These are phyloP conservation scores for Lymantria dispar DNA, from an alignment of 2,888 invertebrate species.

Conservation along the genomic window DNA sequence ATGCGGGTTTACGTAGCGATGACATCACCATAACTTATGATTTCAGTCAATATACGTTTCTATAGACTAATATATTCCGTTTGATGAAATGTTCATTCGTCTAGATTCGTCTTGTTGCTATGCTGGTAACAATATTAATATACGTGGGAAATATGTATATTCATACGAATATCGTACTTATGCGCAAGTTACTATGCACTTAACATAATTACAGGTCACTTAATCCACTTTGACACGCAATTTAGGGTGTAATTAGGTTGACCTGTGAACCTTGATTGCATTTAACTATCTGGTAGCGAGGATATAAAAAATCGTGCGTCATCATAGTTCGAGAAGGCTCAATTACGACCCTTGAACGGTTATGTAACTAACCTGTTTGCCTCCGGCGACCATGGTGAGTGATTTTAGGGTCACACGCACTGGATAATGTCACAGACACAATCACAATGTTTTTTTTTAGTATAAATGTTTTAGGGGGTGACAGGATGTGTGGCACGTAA, in stretches of 20 bases:
- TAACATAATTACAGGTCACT: conserved; percentile 27
- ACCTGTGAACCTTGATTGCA: conserved; percentile 2
- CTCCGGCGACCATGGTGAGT: conserved; percentile 78
- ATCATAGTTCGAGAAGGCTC: conserved; percentile 12
- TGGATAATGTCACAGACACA: conserved; percentile 61
- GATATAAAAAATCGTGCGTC: conserved; percentile 3
- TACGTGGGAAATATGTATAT: too few species aligned
- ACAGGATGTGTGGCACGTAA: conserved; percentile 46
- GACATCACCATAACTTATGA: conserved; percentile 77
- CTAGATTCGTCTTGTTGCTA: conserved; percentile 43
- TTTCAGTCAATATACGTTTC: conserved; percentile 62
- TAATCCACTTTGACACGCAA: background rate
- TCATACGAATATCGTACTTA: too few species aligned
- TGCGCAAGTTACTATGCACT: conserved; percentile 14
- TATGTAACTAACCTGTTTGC: conserved; percentile 73
- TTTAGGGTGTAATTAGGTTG: conserved; percentile 6
- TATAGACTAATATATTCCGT: background rate
- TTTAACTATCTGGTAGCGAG: background rate
- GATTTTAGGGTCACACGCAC: conserved; percentile 55
- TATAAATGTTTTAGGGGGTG: conserved; percentile 23
- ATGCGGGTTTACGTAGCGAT: conserved; percentile 56
- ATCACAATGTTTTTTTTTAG: conserved; percentile 32
- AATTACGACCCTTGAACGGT: conserved; percentile 36
- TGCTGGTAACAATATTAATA: conserved; percentile 25
- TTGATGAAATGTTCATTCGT: background rate